Percentiles rank a stretch among this genome's conserved stretches.
phyloP scores from a whole-genome alignment of 2,888 invertebrate species.

The Pristionchus japonicus region DNA sequence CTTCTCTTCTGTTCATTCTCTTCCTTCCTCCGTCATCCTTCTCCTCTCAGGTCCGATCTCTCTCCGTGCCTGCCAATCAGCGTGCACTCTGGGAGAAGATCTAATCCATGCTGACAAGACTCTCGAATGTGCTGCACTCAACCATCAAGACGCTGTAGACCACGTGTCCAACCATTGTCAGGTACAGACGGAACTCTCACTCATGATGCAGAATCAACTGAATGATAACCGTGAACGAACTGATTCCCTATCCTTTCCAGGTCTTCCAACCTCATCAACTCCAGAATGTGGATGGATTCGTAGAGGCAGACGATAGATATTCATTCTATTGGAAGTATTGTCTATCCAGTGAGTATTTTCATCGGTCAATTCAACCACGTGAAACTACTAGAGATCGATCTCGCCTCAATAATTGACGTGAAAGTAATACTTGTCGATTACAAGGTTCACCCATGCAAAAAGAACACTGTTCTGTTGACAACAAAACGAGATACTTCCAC shows the following conservation, averaged over 20 bases:
- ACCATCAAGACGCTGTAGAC: constrained; percentile 71
- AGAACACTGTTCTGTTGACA: background rate
- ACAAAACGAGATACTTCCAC: background rate
- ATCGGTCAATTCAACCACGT: background rate
- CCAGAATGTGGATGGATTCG: constrained; percentile 73
- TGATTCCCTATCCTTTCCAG: background rate
- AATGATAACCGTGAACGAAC: constrained; percentile 9
- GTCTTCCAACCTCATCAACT: constrained; percentile 65
- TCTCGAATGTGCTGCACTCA: constrained; percentile 73
- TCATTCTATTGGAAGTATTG: constrained; percentile 76
- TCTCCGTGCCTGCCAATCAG: constrained; percentile 67
- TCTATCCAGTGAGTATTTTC: constrained; percentile 59
- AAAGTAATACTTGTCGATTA: background rate
- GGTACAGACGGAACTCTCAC: too few species aligned
- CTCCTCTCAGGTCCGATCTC: constrained; percentile 66
- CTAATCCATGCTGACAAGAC: constrained; percentile 61
- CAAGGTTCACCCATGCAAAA: background rate
- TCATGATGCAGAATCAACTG: too few species aligned
- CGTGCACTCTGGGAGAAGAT: constrained; percentile 70
- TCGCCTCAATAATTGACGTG: too few species aligned
- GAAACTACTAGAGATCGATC: too few species aligned
- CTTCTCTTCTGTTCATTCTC: background rate
- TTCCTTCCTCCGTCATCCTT: constrained; percentile 52
- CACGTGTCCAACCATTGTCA: constrained; percentile 72
- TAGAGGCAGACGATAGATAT: constrained; percentile 75